phyloP scores from a whole-genome alignment of 2,113 vertebrate species.

The Toxotes chatareus region DNA sequence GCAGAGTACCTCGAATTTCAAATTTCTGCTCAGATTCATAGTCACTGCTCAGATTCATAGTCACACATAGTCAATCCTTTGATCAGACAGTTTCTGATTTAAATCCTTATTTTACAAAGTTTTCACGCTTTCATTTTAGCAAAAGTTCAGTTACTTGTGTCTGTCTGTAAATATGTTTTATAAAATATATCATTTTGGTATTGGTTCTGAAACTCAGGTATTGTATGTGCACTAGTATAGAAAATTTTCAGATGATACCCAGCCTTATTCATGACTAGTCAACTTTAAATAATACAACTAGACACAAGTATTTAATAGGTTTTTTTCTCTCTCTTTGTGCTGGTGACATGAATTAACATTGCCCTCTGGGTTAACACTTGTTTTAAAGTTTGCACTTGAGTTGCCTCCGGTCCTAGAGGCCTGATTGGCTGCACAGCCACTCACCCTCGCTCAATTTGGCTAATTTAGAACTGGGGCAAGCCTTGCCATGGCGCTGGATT shows the following conservation, averaged over 20 bases:
- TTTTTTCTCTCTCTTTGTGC: background rate
- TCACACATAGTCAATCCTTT: background rate
- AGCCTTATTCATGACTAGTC: conserved; percentile 22
- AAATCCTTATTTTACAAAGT: background rate
- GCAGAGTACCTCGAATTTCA: too few species aligned
- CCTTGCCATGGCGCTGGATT: conserved; percentile 22
- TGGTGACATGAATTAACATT: conserved; percentile 17
- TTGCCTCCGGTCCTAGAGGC: conserved; percentile 11
- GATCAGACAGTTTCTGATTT: background rate
- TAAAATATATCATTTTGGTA: background rate
- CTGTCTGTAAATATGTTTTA: background rate
- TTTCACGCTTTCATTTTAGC: too few species aligned
- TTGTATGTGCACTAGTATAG: too few species aligned
- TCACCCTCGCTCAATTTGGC: conserved; percentile 7
- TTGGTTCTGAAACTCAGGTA: background rate
- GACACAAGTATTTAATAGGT: conserved; percentile 36
- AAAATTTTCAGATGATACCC: background rate
- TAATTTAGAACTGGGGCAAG: conserved; percentile 28
- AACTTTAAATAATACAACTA: conserved; percentile 51
- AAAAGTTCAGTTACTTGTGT: background rate
- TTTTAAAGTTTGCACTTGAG: conserved; percentile 26
- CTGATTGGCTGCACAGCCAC: conserved; percentile 2
- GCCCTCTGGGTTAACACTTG: conserved; percentile 6
- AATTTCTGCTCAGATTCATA: too few species aligned
- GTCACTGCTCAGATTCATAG: too few species aligned